Evolutionary conservation across 2,888 invertebrate genomes (phyloP).

Genomic region (Caenorhabditis angaria): DNA sequence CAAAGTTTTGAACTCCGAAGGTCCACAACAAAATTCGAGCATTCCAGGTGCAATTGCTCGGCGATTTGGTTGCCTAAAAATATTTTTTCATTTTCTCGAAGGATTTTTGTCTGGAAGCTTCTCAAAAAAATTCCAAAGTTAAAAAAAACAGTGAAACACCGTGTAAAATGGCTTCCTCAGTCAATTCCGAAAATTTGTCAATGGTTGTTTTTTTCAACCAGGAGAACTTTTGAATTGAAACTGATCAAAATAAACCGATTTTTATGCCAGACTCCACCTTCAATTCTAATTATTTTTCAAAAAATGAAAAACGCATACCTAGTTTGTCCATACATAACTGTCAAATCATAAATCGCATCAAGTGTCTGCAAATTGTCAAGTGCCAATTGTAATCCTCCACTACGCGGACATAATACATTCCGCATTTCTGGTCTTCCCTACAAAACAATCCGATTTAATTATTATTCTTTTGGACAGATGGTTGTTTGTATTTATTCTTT

Average conservation of each 20-base stretch:
- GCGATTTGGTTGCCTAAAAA: constrained; percentile 14
- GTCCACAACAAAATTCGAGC: constrained; percentile 66
- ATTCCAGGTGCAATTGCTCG: constrained; percentile 61
- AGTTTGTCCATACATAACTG: constrained; percentile 66
- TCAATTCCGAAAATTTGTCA: too few species aligned
- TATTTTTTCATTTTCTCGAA: background rate
- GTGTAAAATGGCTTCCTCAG: too few species aligned
- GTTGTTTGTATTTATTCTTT: background rate
- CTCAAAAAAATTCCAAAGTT: too few species aligned
- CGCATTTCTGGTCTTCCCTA: constrained; percentile 44
- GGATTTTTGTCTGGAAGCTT: background rate
- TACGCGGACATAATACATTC: constrained; percentile 61
- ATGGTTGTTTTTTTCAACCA: too few species aligned
- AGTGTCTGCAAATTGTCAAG: constrained; percentile 55
- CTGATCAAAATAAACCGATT: too few species aligned
- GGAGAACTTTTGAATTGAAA: too few species aligned
- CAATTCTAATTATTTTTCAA: background rate
- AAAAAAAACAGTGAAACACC: too few species aligned
- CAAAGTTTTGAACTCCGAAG: constrained; percentile 26
- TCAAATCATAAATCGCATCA: constrained; percentile 67
- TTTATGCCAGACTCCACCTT: too few species aligned
- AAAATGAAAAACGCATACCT: constrained; percentile 37
- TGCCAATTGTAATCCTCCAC: constrained; percentile 63
- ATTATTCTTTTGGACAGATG: background rate
- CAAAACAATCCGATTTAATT: constrained; percentile 10